Percentiles rank a stretch among this genome's conserved stretches.
phyloP scores from a whole-genome alignment of 2,797 vertebrate species.

The Columba guinea region DNA sequence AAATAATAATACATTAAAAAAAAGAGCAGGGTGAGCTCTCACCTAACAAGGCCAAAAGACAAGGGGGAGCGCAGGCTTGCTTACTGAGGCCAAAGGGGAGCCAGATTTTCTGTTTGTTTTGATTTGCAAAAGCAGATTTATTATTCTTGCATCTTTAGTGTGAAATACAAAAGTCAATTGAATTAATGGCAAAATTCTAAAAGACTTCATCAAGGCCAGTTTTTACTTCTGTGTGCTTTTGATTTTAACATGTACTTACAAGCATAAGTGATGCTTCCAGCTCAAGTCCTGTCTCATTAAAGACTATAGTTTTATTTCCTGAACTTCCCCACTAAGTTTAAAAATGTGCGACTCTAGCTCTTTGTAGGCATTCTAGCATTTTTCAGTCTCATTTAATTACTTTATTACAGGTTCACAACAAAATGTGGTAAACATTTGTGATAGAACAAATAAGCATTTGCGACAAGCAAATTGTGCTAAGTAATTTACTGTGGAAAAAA shows the following conservation, averaged over 20 bases:
- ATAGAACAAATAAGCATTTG: neutral
- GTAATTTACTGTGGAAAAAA: neutral
- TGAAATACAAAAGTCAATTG: neutral
- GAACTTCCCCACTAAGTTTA: neutral
- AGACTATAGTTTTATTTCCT: neutral
- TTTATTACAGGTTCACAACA: neutral
- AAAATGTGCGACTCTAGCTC: neutral
- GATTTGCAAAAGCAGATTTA: neutral
- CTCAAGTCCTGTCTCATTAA: neutral
- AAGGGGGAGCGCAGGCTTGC: neutral
- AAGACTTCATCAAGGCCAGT: rapidly evolving
- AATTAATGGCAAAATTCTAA: neutral
- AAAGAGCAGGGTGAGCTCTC: neutral
- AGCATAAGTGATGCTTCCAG: neutral
- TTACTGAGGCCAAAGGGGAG: neutral
- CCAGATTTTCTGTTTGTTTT: neutral
- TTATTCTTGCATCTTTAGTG: neutral
- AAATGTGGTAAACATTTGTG: neutral
- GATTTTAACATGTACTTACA: neutral
- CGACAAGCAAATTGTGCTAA: neutral
- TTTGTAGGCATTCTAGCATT: neutral
- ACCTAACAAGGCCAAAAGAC: neutral
- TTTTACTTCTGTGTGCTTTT: neutral
- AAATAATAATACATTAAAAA: neutral
- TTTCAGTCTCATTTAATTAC: neutral